Evolutionary conservation across 2,797 vertebrate species (phyloP).

Genomic region (Lacerta agilis): DNA sequence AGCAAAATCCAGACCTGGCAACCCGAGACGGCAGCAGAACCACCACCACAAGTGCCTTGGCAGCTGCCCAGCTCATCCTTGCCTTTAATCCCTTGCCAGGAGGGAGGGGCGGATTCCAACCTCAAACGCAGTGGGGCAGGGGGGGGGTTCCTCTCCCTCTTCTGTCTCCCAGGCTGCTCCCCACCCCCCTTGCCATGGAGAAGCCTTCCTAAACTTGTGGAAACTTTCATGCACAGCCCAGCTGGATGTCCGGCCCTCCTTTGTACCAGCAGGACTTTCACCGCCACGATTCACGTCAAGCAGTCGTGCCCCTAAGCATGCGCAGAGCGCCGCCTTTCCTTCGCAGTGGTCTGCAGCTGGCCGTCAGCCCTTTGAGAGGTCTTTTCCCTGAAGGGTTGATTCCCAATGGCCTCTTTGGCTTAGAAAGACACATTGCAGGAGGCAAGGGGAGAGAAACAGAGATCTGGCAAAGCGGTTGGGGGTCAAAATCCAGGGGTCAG

Average conservation of each 20-base stretch:
- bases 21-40: neutral
- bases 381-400: too few relatives aligned
- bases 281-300: neutral
- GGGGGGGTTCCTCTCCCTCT: neutral
- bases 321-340: neutral
- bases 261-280: neutral
- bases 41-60: neutral
- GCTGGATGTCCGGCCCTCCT: neutral
- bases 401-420: too few relatives aligned
- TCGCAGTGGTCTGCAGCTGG: neutral
- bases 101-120: too few relatives aligned
- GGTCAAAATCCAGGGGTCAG: too few relatives aligned
- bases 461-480: too few relatives aligned
- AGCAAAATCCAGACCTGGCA: neutral
- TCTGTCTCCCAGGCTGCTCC: neutral
- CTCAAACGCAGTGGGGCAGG: neutral
- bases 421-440: too few relatives aligned
- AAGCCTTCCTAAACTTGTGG: neutral
- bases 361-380: neutral
- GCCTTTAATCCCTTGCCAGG: neutral
- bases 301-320: neutral
- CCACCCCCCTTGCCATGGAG: neutral
- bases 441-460: too few relatives aligned
- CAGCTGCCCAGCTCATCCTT: neutral
- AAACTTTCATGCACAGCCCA: neutral